phyloP scores from a whole-genome alignment of 2,797 vertebrate genomes.

The Ceryle rudis region DNA sequence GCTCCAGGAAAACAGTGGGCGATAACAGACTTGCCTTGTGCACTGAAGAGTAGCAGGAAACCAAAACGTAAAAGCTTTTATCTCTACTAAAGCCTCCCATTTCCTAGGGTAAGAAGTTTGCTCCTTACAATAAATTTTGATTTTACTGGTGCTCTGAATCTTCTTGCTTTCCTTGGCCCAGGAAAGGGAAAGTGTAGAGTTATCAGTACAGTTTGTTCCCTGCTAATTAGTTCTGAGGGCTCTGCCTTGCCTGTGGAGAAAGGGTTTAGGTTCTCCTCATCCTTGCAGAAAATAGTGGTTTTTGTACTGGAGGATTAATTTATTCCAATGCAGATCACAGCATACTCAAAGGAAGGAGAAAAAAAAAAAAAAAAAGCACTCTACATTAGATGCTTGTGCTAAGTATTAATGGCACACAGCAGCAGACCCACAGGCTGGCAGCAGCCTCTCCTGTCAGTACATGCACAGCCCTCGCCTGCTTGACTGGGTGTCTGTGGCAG shows the following conservation, averaged over 20 bases:
- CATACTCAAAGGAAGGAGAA: neutral
- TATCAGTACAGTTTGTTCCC: neutral
- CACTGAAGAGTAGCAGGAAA: neutral
- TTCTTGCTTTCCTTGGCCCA: neutral
- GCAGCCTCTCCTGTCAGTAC: neutral
- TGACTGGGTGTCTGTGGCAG: neutral
- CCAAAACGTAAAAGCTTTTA: neutral
- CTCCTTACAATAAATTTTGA: neutral
- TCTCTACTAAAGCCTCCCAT: neutral
- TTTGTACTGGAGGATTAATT: neutral
- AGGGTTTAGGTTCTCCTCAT: neutral
- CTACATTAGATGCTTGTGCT: neutral
- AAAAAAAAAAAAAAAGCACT: neutral
- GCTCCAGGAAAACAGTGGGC: neutral
- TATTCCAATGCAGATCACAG: neutral
- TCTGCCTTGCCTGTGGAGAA: neutral
- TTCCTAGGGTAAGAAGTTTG: neutral
- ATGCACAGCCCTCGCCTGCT: accelerated
- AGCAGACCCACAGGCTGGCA: neutral
- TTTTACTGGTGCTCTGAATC: neutral
- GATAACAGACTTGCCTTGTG: neutral
- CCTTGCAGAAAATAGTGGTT: neutral
- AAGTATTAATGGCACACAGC: neutral
- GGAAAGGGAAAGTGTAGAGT: neutral
- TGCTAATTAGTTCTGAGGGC: neutral